Base-by-base conservation (phyloP, 2,888 invertebrate species). In the Synergus japonicus region DNA sequence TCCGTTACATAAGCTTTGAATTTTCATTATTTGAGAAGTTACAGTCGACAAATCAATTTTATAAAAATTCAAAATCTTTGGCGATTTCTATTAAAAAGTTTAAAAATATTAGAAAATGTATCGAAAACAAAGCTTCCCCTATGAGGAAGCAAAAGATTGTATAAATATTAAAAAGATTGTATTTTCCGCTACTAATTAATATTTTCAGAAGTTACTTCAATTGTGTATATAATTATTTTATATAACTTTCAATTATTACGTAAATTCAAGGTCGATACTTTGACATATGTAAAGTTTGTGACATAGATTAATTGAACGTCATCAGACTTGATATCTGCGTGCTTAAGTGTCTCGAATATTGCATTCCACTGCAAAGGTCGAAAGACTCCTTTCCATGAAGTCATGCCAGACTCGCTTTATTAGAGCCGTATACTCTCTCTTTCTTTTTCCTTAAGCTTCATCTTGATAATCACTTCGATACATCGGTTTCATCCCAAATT, bases 361-460 rank as follows among this genome's bases (percentile, higher is more conserved):
- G 54, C 73, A 73, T 73, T 73, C 73, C 49, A 73, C 37, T 73
- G 73, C 37, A 73, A 73, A 54, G 73, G 54, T 54, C 37, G 49
- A 73, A 66, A 73, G 29, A 73, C 73, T 54, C 73, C 54, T 73
- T 73, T 73, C 54, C 73, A 54, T 54, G n/a, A 73, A 60, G 22
- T 22, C 22, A 60, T 60, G 12, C 13, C 46, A 46, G 46, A 46
- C 44, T 43, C 18, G 18, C 66, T 44, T 41, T 49, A 3, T 41
- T 49, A 3, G 37, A 29, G 37, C 69, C 49, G 37, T 54, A 46
- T 10, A 54, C 73, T 73, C 10, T 73, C 54, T 73, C 49, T 54
- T 49, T 73, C 37, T 15, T 49, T 69, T 49, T 8, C 37, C 29
- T 7, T n/a, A 46, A 46, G 46, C 46, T 29, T 63, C 63, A 4